Percentiles rank a stretch among this genome's conserved stretches.
Conservation (phyloP, 1,140 invertebrate genomes). For the Idris sp. region DNA sequence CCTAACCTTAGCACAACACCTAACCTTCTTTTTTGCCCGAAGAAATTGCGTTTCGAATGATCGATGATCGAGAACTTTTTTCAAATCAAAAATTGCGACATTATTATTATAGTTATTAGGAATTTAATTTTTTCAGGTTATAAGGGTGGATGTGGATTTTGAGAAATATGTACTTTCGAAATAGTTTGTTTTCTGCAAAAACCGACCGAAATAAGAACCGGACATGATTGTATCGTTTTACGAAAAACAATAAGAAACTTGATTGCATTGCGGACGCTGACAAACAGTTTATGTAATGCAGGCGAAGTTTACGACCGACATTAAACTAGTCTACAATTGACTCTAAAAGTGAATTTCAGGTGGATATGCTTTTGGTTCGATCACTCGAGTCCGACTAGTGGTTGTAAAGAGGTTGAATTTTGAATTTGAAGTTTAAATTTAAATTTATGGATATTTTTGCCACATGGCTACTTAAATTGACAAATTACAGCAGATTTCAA, state of each 20-base stretch:
- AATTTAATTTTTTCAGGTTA: conserved; percentile 19
- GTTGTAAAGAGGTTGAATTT: too few species aligned
- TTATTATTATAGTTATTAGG: neutral
- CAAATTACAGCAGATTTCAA: too few species aligned
- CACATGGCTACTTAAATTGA: too few species aligned
- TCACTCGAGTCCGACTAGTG: conserved; percentile 16
- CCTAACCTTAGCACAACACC: conserved; percentile 62
- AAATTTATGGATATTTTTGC: too few species aligned
- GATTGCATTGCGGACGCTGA: conserved; percentile 14
- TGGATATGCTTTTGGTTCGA: conserved; percentile 44
- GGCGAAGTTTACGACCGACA: conserved; percentile 43
- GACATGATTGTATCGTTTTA: conserved; percentile 16
- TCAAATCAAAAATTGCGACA: conserved; percentile 6
- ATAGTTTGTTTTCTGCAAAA: conserved; percentile 13
- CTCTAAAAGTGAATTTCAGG: conserved; percentile 53
- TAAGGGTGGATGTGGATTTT: too few species aligned
- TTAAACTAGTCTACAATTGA: conserved; percentile 45
- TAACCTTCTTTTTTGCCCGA: conserved; percentile 69
- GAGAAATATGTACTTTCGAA: too few species aligned
- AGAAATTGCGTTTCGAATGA: conserved; percentile 66
- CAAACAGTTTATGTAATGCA: conserved; percentile 49
- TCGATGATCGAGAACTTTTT: conserved; percentile 40
- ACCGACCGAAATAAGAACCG: conserved; percentile 26
- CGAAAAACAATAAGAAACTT: conserved; percentile 38
- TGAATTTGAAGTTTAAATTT: too few species aligned